These are phyloP conservation scores for Orthonyx spaldingii DNA, from an alignment of 2,113 vertebrate genomes.

Conservation along the genomic window DNA sequence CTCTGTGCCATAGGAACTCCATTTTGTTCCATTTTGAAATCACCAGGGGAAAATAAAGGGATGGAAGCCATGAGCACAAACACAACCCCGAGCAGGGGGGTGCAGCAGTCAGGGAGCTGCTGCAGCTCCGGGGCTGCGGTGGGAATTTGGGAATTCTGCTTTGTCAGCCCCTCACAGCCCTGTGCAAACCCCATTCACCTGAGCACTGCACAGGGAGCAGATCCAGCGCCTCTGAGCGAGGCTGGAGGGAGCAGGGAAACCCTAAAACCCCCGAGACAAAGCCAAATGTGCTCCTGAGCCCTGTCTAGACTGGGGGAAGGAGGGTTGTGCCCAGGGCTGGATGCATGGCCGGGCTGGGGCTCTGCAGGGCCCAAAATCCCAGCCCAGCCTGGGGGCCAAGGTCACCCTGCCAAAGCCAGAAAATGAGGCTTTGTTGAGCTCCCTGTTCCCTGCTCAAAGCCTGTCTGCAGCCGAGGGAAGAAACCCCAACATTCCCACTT, in stretches of 20 bases:
- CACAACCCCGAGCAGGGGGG: neutral
- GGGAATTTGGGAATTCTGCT: neutral
- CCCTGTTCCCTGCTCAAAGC: constrained; percentile 3
- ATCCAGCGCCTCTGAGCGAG: accelerated
- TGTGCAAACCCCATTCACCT: accelerated
- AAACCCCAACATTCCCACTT: neutral
- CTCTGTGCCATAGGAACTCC: neutral
- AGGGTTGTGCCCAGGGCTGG: neutral
- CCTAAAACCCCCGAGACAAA: neutral
- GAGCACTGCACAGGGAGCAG: neutral
- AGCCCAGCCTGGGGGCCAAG: neutral
- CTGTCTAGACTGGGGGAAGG: neutral
- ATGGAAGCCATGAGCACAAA: neutral
- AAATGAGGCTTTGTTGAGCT: neutral
- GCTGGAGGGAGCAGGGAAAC: neutral
- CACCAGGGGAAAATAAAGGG: neutral
- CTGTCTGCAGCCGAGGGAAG: neutral
- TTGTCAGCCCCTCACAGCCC: accelerated
- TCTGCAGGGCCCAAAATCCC: neutral
- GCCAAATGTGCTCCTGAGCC: neutral
- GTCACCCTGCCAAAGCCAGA: neutral
- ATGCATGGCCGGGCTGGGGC: no score
- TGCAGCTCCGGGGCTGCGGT: accelerated
- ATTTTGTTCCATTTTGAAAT: neutral
- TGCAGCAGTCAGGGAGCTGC: neutral